Base-by-base conservation (phyloP, 2,888 invertebrate genomes). In the Hypomecis atomaria region DNA sequence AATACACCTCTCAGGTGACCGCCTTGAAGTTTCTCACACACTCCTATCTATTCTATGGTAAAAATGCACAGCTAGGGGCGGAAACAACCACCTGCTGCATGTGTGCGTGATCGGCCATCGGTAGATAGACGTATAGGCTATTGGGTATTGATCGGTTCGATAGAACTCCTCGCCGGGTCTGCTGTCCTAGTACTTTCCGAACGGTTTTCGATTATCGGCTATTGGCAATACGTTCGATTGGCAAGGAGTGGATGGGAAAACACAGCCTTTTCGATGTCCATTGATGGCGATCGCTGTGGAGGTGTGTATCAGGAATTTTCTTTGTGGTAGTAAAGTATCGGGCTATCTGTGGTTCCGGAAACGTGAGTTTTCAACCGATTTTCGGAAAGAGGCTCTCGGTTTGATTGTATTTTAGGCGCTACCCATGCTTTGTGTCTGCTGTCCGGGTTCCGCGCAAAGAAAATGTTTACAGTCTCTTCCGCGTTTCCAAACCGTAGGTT, bases 191-290 rank as follows among this genome's bases (percentile, higher is more conserved):
- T 92, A 82, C 75, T 90, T 91, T 88, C 84, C 90, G 89, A 92
- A 89, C 89, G 85, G 81, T 85, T 83, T 80, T 86, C 86, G 87
- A 88, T 88, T 90, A 92, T 92, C 84, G 90, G 86, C 79, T 82
- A 91, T 92, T 87, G 84, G 82, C 88, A 75, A 90, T 91, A 89
- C 74, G 71, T 74, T 78, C 81, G 76, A 85, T 83, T 78, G 56
- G 59, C 57, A 54, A 49, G 37, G 36, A 43, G 50, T 36, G 71
- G 48, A 52, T 62, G 54, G 47, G 11, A n/a, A n/a, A n/a, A 52
- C 47, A 34, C 50, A 23, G 3, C 49, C 60, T 43, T 34, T 37
- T 49, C 43, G 36, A 23, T 47, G 37, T 67, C 62, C 55, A 64
- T 58, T 54, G 45, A 58, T 45, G 23, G 23, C 23, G 23, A 23